Percentiles rank a stretch among this genome's conserved stretches.
Conservation (phyloP, 2,888 invertebrate species). For the Elgonia sp. region DNA sequence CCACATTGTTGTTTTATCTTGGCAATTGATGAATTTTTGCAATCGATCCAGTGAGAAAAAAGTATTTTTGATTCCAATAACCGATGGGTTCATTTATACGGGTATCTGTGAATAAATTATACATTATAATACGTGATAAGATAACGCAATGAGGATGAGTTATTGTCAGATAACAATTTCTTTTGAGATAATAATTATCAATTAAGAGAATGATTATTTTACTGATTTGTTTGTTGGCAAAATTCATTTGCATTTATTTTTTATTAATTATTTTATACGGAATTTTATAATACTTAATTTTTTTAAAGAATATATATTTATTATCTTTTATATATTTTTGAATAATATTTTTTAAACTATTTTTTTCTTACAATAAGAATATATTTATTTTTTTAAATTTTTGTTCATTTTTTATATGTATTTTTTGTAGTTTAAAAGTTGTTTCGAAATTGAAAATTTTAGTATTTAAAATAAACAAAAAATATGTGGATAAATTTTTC, state of each 20-base stretch:
- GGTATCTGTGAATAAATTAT: constrained; percentile 27
- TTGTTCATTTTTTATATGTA: no score
- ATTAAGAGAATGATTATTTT: constrained; percentile 19
- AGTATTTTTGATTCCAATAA: neutral
- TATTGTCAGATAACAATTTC: constrained; percentile 34
- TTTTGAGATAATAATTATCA: constrained; percentile 24
- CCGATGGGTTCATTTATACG: constrained; percentile 14
- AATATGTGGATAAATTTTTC: no score
- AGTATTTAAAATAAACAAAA: no score
- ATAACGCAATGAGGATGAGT: constrained; percentile 28
- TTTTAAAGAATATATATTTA: no score
- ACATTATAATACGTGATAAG: constrained; percentile 37
- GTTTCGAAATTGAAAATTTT: neutral
- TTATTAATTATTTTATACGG: no score
- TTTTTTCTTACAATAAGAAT: no score
- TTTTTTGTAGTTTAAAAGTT: no score
- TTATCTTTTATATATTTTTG: no score
- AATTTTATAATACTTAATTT: no score
- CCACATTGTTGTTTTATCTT: constrained; percentile 30
- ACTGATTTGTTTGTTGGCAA: constrained; percentile 16
- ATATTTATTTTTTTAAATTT: no score
- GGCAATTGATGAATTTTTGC: constrained; percentile 10
- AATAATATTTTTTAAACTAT: no score
- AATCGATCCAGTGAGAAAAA: constrained; percentile 6
- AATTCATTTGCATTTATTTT: no score